These are phyloP conservation scores for Lasiurus cinereus DNA, from an alignment of 2,113 vertebrate genomes.

Conservation along the genomic window DNA sequence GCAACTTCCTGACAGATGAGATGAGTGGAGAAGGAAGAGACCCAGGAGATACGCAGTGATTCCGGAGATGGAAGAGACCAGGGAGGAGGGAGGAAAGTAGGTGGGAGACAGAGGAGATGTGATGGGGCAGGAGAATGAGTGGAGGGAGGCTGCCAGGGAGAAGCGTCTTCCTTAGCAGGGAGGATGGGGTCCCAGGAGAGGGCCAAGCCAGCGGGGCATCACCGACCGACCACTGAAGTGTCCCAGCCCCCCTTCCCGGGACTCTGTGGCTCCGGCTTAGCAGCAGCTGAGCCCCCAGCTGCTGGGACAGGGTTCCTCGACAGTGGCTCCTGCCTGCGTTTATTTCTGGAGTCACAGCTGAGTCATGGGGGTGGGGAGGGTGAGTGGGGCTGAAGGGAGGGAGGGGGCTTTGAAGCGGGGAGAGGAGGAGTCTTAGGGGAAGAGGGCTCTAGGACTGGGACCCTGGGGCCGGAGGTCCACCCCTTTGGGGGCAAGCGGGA, in stretches of 20 bases:
- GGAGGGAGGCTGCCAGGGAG: neutral
- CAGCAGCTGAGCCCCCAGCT: constrained; percentile 67
- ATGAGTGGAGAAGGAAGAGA: neutral
- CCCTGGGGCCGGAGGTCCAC: neutral
- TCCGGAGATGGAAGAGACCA: neutral
- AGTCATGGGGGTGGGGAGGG: constrained; percentile 10
- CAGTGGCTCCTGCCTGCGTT: constrained; percentile 63
- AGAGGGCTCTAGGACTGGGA: neutral
- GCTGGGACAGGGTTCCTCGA: constrained; percentile 69
- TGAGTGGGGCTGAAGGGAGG: neutral
- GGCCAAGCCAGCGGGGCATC: neutral
- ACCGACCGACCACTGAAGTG: neutral
- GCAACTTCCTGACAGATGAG: neutral
- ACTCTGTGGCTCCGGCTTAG: neutral
- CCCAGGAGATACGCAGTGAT: neutral
- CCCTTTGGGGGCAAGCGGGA: neutral
- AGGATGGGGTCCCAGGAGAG: neutral
- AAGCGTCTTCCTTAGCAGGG: neutral
- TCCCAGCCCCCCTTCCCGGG: neutral
- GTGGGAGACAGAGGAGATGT: neutral
- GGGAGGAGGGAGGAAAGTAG: neutral
- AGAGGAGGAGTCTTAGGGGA: neutral
- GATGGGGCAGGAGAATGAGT: neutral
- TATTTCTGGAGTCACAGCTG: constrained; percentile 82
- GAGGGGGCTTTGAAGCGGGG: neutral